Base-by-base conservation (phyloP, 2,888 invertebrate species). In the Flabesymbios commensalis region DNA sequence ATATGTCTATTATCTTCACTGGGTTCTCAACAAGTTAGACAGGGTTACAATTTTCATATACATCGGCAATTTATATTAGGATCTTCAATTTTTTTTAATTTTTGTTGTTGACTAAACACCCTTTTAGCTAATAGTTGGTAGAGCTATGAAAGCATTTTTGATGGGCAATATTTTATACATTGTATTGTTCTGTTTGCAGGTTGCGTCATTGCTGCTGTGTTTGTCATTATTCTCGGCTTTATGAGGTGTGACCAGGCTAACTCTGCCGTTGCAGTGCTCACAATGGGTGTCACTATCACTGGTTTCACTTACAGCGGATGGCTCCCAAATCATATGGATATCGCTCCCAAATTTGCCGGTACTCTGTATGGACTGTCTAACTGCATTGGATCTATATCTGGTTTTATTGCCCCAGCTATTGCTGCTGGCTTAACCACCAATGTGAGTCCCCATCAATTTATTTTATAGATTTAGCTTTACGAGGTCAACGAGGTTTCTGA, bases 271-370 rank as follows among this genome's bases (percentile, higher is more conserved):
- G 72, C 65, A 1, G 66, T 81, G 26, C 71, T 81, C 47, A 72
- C 75, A 2, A 57, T 78, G 3, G 77, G 74, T 22, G 78, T 81
- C 10, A 70, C 77, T 19, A 51, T 78, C 42, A 75, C 75, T 17
- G 81, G 79, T 2, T 67, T 72, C 45, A 75, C 76, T 58, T 81
- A 77, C 72, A 74, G 76, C 59, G 82, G 82, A 22, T 81, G 72
- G 70, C 63, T 79, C n/a, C 77, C 81, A 59, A 83, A 83, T 64
- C 80, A 78, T 62, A 79, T 82, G 66, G 83, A 83, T 68, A 75
- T 83, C 52, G 81, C 80, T 28, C 82, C 82, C 7, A 71, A 72
- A 3, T 81, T 74, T 62, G 81, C 82, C 22, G 82, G 81, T 0
- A 76, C 80, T 10, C 62, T 82, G 45, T 79, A 80, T 67, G 82